Percentiles rank a stretch among this genome's conserved stretches.
Conservation (phyloP, 2,888 invertebrate species). For the Polia nebulosa region DNA sequence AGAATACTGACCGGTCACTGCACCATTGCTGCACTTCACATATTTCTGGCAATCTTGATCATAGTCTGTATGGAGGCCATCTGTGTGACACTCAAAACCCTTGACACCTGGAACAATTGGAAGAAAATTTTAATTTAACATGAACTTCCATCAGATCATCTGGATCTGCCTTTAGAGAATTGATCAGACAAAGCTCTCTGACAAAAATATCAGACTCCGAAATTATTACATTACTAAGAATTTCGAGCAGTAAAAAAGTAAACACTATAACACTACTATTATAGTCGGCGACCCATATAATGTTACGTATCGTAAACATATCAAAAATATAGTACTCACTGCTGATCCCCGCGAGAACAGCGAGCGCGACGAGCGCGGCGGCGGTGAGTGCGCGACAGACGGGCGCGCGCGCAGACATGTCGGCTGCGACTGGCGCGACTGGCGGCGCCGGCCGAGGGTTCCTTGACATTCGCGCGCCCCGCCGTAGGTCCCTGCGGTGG, state of each 20-base stretch:
- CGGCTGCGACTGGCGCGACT: constrained; percentile 86
- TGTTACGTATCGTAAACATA: constrained; percentile 13
- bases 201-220: neutral
- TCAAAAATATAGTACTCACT: constrained; percentile 74
- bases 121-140: neutral
- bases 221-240: neutral
- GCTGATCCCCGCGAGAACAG: constrained; percentile 69
- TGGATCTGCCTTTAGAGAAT: neutral
- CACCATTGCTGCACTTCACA: constrained; percentile 82
- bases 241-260: neutral
- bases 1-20: constrained; percentile 77
- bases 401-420: constrained; percentile 86
- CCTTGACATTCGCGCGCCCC: constrained; percentile 90
- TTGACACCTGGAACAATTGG: constrained; percentile 75
- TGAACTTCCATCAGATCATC: constrained; percentile 2
- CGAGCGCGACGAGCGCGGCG: constrained; percentile 64
- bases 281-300: neutral
- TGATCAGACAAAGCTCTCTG: neutral
- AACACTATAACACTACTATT: too few relatives aligned
- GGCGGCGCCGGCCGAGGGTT: constrained; percentile 79
- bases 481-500: constrained; percentile 85
- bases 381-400: constrained; percentile 63
- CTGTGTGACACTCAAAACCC: constrained; percentile 78
- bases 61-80: constrained; percentile 87
- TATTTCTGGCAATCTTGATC: constrained; percentile 86